Evolutionary conservation across 2,888 invertebrate species (phyloP).

Genomic region (Yponomeuta sedellus): DNA sequence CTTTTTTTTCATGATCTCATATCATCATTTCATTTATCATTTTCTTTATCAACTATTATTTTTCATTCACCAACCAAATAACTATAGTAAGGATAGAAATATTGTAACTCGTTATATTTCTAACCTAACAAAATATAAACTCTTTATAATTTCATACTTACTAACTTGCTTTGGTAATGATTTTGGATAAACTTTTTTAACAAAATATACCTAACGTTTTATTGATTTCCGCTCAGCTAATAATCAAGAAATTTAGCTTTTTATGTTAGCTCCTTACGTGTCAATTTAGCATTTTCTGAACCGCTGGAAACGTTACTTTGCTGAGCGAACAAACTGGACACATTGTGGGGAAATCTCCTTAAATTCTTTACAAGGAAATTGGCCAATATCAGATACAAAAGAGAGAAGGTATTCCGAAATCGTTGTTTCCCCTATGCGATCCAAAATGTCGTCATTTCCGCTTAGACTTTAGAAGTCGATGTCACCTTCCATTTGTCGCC

Average conservation of each 20-base stretch:
- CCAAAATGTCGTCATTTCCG: conserved; percentile 40
- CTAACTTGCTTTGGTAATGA: conserved; percentile 12
- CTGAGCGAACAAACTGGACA: conserved; percentile 45
- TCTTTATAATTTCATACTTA: conserved; percentile 3
- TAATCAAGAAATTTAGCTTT: conserved; percentile 31
- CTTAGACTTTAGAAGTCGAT: conserved; percentile 61
- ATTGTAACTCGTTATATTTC: neutral
- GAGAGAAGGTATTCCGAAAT: neutral
- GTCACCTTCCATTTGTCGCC: conserved; percentile 39
- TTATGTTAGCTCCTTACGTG: conserved; percentile 32
- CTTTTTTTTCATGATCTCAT: neutral
- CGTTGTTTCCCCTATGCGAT: conserved; percentile 52
- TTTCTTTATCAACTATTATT: neutral
- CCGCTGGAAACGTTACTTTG: conserved; percentile 44
- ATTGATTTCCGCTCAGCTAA: conserved; percentile 29
- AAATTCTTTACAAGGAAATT: conserved; percentile 15
- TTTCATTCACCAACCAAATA: neutral
- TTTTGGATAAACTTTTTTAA: conserved; percentile 15
- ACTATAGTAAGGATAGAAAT: neutral
- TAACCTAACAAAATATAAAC: neutral
- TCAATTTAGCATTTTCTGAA: conserved; percentile 17
- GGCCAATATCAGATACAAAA: neutral
- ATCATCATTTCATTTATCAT: conserved; percentile 1
- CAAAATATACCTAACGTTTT: conserved; percentile 19
- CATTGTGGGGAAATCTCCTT: conserved; percentile 44